A percentile compares a stretch with the other conserved stretches of the same genome.
Conservation (phyloP, 2,797 vertebrate species). For the Scomberomorus guttatus region DNA sequence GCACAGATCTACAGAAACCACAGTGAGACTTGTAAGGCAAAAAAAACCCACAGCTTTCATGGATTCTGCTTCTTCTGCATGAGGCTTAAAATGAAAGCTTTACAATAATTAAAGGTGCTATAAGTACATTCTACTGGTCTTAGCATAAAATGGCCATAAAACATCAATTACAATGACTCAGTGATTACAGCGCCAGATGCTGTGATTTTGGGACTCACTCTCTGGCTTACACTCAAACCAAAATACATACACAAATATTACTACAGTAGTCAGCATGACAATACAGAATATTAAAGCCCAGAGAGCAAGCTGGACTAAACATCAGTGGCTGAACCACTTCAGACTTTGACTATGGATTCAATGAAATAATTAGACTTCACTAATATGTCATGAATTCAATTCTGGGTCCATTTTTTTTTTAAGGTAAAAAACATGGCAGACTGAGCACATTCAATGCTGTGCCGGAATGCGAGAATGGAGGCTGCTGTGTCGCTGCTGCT, state of each 20-base stretch:
- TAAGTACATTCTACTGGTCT: background rate
- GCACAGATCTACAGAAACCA: constrained; percentile 14
- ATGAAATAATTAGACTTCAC: too few relatives aligned
- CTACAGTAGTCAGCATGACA: background rate
- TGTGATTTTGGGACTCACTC: background rate
- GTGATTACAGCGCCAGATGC: background rate
- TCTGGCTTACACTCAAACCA: background rate
- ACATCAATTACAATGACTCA: background rate
- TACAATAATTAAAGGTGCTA: constrained; percentile 7
- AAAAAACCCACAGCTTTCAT: constrained; percentile 5
- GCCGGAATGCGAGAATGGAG: too few relatives aligned
- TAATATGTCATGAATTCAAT: too few relatives aligned
- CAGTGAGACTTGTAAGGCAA: background rate
- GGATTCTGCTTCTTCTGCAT: constrained; percentile 20
- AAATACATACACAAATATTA: background rate
- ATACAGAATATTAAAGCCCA: background rate
- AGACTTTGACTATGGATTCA: too few relatives aligned
- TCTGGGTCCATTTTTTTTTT: too few relatives aligned
- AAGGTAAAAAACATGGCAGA: too few relatives aligned
- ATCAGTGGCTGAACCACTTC: background rate
- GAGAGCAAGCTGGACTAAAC: background rate
- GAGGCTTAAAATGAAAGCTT: constrained; percentile 10
- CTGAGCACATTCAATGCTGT: too few relatives aligned
- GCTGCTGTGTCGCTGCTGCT: too few relatives aligned
- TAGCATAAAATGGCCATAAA: constrained; percentile 2